These are phyloP conservation scores for Yoshiicerus persimilis DNA, from an alignment of 1,140 invertebrate genomes.

Conservation along the genomic window DNA sequence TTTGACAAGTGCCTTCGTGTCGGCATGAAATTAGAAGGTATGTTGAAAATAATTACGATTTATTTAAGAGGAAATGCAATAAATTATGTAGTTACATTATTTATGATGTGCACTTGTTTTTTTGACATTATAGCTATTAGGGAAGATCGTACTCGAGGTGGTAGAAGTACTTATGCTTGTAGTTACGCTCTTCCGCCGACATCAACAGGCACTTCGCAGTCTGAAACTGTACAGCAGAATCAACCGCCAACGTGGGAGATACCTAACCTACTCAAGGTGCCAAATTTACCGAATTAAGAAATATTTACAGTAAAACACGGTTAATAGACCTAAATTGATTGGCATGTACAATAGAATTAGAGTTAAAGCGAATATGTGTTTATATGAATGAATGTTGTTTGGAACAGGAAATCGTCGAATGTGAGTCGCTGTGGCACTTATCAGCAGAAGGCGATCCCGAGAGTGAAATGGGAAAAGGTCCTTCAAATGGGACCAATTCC, in stretches of 20 bases:
- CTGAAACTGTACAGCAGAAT: constrained; percentile 38
- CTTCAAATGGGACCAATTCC: constrained; percentile 62
- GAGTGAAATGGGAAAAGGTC: constrained; percentile 58
- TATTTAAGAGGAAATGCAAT: not conserved
- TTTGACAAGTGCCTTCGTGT: constrained; percentile 94
- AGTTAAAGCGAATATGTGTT: too few species aligned
- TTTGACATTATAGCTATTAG: constrained; percentile 70
- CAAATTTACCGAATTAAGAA: not conserved
- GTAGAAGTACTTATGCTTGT: constrained; percentile 92
- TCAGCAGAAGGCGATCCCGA: constrained; percentile 49
- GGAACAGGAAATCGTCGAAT: constrained; percentile 48
- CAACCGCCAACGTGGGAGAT: constrained; percentile 49
- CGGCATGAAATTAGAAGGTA: constrained; percentile 95
- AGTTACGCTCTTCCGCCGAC: constrained; percentile 78
- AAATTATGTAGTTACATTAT: not conserved
- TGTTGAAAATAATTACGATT: not conserved
- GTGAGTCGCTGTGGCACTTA: constrained; percentile 47
- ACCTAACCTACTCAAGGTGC: constrained; percentile 50
- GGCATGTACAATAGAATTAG: too few species aligned
- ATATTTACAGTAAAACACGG: too few species aligned
- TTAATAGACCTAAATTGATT: too few species aligned
- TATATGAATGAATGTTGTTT: too few species aligned
- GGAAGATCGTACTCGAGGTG: constrained; percentile 90
- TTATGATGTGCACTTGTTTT: not conserved
- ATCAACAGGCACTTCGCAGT: constrained; percentile 44